Base-by-base conservation (phyloP, 2,888 invertebrate species). In the Andrena praecox region DNA sequence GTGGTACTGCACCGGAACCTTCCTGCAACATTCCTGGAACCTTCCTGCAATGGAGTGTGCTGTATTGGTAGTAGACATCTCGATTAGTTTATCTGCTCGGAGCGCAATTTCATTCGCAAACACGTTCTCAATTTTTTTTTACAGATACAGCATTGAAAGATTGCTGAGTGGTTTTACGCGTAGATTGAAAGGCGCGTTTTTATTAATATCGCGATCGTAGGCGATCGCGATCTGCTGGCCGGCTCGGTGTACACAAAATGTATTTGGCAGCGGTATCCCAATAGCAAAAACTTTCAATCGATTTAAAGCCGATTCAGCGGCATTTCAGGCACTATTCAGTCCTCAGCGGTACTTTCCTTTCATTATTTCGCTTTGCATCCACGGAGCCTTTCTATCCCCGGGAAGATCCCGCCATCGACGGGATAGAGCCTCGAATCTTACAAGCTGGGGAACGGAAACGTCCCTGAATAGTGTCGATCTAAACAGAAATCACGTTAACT, bases 401-500 rank as follows among this genome's bases (percentile, higher is more conserved):
- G 24, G 24, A 67, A 63, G 74, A 73, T 73, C 56, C 73, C 68
- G 54, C 62, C 63, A 63, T 64, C 82, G 62, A 42, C 48, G 67
- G 67, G 78, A 82, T 80, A 77, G 70, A 82, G 82, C 78, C 72
- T 74, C 52, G 59, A 72, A 78, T 82, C 86, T 85, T 79, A 77
- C 70, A 52, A 56, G 71, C 62, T 70, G 73, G 52, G 70, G 75
- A 69, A 81, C 77, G 89, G 87, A 90, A 90, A 85, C 83, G 75
- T 76, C 48, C 62, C 67, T 90, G 90, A 91, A 91, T 90, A 87
- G 90, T 87, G 89, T 89, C 90, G 92, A 91, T 91, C 90, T 89
- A 91, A 91, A 90, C 90, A 90, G 92, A 92, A 92, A 93, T 92
- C 92, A 92, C 92, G 93, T 92, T 90, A 91, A 89, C 88, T 90